Base-by-base conservation (phyloP, 2,113 vertebrate species). In the Malurus alboscapulatus region DNA sequence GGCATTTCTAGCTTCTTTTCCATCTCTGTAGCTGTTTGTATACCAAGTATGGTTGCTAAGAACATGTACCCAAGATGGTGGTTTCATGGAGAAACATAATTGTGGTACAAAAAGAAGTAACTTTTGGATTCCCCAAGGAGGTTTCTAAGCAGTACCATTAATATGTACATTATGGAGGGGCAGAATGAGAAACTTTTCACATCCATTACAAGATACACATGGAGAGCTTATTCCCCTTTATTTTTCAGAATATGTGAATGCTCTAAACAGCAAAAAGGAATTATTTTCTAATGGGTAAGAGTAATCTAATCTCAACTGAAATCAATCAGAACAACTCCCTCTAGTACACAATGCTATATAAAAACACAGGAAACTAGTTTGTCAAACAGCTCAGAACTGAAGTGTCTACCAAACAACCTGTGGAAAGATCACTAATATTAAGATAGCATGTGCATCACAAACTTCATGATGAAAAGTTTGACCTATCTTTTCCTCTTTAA, bases 401-500 rank as follows among this genome's bases (percentile, higher is more conserved):
- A 58, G 15, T 18, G 38, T 51, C 22, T 62, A 74, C 73, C 45
- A 75, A 67, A 57, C 13, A 36, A 73, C 34, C 25, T 38, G 36
- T 66, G 36, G 42, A 73, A 95, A 67, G 34, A 82, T 26, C 12
- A 47, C 38, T 30, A 40, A 82, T 17, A 75, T 79, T 54, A 75
- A 82, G 66, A 81, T 6, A 78, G 36, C 10, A 48, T 9, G 9
- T 40, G 11, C 65, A 81, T 48, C 55, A 38, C 16, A 83, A 90
- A 68, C 14, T 61, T 53, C 15, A 51, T 18, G 7, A 67, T 55
- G 65, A 83, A 81, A 83, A 94, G 92, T 80, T 14, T 94, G 79
- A 91, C 84, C 65, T 87, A 79, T 44, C 93, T 96, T 83, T 85
- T 40, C 29, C 50, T 36, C 36, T 74, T 92, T 34, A 65, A 67